Conservation (phyloP, 1,140 invertebrate genomes). For the Philotrypesis tridentata region DNA sequence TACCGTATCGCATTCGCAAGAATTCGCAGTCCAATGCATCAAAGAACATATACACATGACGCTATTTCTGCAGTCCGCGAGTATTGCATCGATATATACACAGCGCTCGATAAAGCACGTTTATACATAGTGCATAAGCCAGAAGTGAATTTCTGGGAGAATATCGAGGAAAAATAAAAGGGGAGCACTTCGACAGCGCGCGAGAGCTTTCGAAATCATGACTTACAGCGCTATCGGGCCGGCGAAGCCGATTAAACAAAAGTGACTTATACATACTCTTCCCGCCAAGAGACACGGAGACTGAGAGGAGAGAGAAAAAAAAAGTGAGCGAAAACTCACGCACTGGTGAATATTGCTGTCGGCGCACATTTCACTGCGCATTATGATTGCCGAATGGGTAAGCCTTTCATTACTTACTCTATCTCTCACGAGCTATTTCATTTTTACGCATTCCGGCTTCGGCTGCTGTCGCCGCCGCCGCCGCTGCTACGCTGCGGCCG, state of each 20-base stretch:
- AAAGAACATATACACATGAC: neutral
- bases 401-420: slow-evolving; percentile 39
- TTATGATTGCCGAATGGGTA: slow-evolving; percentile 67
- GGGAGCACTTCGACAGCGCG: neutral
- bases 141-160: slow-evolving; percentile 1
- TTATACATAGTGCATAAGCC: neutral
- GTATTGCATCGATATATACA: slow-evolving; percentile 1
- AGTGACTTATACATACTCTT: neutral
- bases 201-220: slow-evolving; percentile 29
- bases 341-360: slow-evolving; percentile 31
- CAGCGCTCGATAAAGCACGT: slow-evolving; percentile 1
- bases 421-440: neutral
- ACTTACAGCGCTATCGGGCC: slow-evolving; percentile 9
- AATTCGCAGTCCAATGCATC: too few relatives aligned
- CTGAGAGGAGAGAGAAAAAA: slow-evolving; percentile 14
- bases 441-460: neutral
- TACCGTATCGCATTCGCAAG: neutral
- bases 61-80: neutral
- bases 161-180: neutral
- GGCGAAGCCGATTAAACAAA: slow-evolving; percentile 30
- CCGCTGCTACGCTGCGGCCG: neutral
- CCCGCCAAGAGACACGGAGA: neutral
- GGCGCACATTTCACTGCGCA: slow-evolving; percentile 33
- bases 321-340: slow-evolving; percentile 24
- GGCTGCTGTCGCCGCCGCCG: too few relatives aligned